Evolutionary conservation across 2,797 vertebrate genomes (phyloP).

Genomic region (Cyprinodon diabolis): DNA sequence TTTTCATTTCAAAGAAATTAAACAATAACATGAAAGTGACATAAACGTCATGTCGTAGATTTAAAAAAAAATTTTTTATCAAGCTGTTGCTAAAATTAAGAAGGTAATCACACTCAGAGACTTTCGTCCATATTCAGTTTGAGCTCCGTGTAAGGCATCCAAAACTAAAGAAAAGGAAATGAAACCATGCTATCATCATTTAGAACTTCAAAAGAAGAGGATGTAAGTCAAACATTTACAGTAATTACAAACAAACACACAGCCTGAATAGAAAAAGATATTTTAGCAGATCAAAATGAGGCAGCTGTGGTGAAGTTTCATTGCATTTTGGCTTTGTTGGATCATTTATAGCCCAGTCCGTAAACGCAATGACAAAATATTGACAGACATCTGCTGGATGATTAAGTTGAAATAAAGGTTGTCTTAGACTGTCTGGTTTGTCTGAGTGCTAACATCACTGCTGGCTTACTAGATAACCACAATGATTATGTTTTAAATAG

Average conservation of each 20-base stretch:
- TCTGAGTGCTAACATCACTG: background rate
- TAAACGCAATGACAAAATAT: background rate
- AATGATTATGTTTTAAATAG: background rate
- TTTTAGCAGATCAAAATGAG: background rate
- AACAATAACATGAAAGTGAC: conserved; percentile 51
- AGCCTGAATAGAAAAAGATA: conserved; percentile 6
- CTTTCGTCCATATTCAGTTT: background rate
- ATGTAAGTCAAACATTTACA: conserved; percentile 55
- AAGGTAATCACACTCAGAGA: background rate
- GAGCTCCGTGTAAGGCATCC: background rate
- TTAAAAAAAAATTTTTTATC: background rate
- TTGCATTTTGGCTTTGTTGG: background rate
- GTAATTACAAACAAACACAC: conserved; percentile 30
- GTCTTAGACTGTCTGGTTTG: background rate
- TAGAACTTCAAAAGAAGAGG: conserved; percentile 62
- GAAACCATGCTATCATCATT: conserved; percentile 48
- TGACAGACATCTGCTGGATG: background rate
- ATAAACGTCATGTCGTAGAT: background rate
- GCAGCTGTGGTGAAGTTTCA: background rate
- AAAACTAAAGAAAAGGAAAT: conserved; percentile 59
- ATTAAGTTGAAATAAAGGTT: background rate
- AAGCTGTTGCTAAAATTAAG: conserved; percentile 13
- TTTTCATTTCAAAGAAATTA: conserved; percentile 34
- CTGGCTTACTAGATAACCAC: background rate
- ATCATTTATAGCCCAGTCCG: background rate